Evolutionary conservation across 2,797 vertebrate genomes (phyloP).

Genomic region (Cossypha heuglini): DNA sequence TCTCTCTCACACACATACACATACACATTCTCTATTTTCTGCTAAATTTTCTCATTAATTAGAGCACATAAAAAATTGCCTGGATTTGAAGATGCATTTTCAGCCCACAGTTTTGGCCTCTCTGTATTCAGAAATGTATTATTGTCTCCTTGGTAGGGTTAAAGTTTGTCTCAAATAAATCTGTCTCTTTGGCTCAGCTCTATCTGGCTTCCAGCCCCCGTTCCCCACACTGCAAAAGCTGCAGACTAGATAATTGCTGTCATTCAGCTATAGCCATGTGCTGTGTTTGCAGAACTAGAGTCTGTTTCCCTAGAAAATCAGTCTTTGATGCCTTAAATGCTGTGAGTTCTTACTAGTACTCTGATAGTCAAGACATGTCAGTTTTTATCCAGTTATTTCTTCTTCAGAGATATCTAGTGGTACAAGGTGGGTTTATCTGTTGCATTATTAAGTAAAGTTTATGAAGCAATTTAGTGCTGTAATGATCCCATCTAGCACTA

Average conservation of each 20-base stretch:
- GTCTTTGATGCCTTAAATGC: background rate
- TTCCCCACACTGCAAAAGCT: background rate
- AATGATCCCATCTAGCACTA: background rate
- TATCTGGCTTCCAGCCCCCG: background rate
- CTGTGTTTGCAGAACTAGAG: background rate
- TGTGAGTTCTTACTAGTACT: background rate
- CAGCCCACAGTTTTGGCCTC: background rate
- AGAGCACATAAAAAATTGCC: background rate
- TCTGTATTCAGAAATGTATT: background rate
- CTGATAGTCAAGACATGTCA: background rate
- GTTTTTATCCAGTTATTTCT: background rate
- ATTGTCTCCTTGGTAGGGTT: background rate
- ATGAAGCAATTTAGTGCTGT: background rate
- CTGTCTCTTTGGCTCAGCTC: background rate
- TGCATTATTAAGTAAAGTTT: background rate
- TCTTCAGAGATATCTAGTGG: background rate
- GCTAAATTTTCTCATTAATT: background rate
- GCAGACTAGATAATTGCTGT: constrained; percentile 17
- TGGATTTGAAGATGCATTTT: background rate
- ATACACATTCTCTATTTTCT: background rate
- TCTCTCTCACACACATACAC: too few species aligned
- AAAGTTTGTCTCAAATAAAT: constrained; percentile 37
- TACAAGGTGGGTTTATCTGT: background rate
- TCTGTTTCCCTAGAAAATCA: constrained; percentile 11
- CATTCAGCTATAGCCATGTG: background rate